These are phyloP conservation scores for Cecidostiba fungosa DNA, from an alignment of 2,888 invertebrate genomes.

Conservation along the genomic window DNA sequence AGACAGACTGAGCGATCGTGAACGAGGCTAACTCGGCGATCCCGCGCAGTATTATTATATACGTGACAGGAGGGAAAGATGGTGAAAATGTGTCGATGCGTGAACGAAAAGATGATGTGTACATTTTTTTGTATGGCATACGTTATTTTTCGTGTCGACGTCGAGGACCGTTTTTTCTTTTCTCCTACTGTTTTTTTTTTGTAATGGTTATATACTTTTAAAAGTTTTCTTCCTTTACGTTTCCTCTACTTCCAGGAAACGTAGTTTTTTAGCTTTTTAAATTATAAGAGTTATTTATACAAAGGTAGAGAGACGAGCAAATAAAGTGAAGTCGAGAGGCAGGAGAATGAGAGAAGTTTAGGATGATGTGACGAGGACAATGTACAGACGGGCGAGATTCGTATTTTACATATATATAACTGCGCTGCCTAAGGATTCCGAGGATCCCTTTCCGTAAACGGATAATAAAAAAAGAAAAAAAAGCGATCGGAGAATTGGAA, in stretches of 20 bases:
- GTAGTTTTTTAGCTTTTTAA: slow-evolving; percentile 67
- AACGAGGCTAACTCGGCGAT: slow-evolving; percentile 64
- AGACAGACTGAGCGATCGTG: slow-evolving; percentile 58
- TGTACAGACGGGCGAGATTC: slow-evolving; percentile 73
- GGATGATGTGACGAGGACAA: slow-evolving; percentile 50
- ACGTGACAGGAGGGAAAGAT: slow-evolving; percentile 65
- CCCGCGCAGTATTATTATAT: slow-evolving; percentile 75
- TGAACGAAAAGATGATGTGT: slow-evolving; percentile 49
- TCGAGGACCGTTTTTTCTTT: slow-evolving; percentile 12
- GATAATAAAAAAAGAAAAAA: slow-evolving; percentile 28
- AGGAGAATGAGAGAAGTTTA: slow-evolving; percentile 29
- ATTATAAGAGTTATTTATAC: slow-evolving; percentile 76
- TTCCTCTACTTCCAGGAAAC: slow-evolving; percentile 31
- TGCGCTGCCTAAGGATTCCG: slow-evolving; percentile 57
- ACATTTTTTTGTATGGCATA: slow-evolving; percentile 55
- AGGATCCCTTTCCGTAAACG: slow-evolving; percentile 54
- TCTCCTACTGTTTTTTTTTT: slow-evolving; percentile 26
- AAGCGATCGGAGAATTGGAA: slow-evolving; percentile 54
- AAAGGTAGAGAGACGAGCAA: slow-evolving; percentile 43
- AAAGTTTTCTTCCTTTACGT: slow-evolving; percentile 37
- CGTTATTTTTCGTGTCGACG: slow-evolving; percentile 57
- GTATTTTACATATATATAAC: slow-evolving; percentile 64
- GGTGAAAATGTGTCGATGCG: slow-evolving; percentile 36
- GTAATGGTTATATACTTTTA: slow-evolving; percentile 30
- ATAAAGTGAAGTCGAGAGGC: slow-evolving; percentile 1